Evolutionary conservation across 2,888 invertebrate genomes (phyloP).

Genomic region (Trachelus stipa): DNA sequence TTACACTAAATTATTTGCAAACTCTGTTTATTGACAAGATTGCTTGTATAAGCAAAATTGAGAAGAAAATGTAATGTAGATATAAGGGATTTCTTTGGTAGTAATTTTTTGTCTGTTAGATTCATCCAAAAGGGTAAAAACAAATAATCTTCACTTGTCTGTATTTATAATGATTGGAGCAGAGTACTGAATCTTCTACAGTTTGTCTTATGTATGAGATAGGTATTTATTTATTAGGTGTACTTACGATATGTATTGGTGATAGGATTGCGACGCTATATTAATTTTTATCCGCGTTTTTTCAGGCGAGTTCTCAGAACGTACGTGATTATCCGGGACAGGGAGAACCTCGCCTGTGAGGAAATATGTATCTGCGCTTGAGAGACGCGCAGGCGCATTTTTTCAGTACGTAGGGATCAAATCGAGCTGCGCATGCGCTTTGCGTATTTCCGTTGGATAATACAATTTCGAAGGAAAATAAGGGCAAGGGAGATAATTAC

Average conservation of each 20-base stretch:
- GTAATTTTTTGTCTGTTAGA: background rate
- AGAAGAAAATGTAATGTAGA: background rate
- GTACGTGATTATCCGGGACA: constrained; percentile 45
- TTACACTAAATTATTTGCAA: background rate
- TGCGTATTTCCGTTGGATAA: constrained; percentile 13
- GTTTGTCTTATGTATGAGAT: background rate
- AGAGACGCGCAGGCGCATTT: constrained; percentile 53
- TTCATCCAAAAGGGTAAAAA: background rate
- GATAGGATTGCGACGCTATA: constrained; percentile 22
- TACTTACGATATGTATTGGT: constrained; percentile 46
- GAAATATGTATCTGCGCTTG: constrained; percentile 36
- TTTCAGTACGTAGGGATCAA: constrained; percentile 10
- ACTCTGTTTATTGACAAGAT: background rate
- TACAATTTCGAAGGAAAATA: background rate
- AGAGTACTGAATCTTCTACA: background rate
- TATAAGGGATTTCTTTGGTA: background rate
- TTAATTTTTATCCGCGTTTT: constrained; percentile 24
- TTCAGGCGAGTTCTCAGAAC: constrained; percentile 35
- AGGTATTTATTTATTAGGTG: background rate
- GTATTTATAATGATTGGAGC: background rate
- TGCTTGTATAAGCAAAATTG: background rate
- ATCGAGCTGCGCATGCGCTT: constrained; percentile 34
- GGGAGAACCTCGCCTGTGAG: constrained; percentile 51
- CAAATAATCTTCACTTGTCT: background rate
- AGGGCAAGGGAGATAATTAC: background rate